phyloP scores from a whole-genome alignment of 2,113 vertebrate species.

The Columba livia region DNA sequence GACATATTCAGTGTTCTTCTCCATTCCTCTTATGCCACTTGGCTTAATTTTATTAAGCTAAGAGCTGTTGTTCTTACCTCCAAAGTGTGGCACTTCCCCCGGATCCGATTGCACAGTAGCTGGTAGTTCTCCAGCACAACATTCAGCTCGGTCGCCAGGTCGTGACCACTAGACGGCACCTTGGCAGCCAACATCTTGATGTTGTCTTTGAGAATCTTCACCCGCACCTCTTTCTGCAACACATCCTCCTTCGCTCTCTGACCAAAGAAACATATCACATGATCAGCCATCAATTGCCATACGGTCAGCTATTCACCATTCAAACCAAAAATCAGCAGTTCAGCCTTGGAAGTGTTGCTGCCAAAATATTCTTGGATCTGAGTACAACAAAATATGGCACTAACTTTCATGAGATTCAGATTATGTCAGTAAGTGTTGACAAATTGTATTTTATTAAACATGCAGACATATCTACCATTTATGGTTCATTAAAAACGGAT shows the following conservation, averaged over 20 bases:
- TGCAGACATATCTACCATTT: neutral
- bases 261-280: neutral
- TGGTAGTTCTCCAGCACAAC: conserved; percentile 91
- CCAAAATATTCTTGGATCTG: neutral
- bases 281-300: neutral
- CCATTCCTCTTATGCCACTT: neutral
- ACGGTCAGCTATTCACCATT: neutral
- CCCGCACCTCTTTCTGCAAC: conserved; percentile 96
- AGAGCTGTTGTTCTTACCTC: conserved; percentile 79
- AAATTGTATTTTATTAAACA: neutral
- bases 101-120: conserved; percentile 92
- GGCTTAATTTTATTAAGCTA: neutral
- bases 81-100: conserved; percentile 94
- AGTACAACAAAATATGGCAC: neutral
- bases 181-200: conserved; percentile 87
- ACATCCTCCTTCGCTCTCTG: conserved; percentile 98
- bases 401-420: neutral
- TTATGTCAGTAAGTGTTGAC: neutral
- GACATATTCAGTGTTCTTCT: neutral
- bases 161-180: conserved; percentile 81
- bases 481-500: neutral
- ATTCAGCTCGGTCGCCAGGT: conserved; percentile 83
- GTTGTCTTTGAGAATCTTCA: conserved; percentile 97
- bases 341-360: neutral
- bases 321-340: neutral